These are phyloP conservation scores for Dromococcyx pavoninus DNA, from an alignment of 2,797 vertebrate species.

Conservation along the genomic window DNA sequence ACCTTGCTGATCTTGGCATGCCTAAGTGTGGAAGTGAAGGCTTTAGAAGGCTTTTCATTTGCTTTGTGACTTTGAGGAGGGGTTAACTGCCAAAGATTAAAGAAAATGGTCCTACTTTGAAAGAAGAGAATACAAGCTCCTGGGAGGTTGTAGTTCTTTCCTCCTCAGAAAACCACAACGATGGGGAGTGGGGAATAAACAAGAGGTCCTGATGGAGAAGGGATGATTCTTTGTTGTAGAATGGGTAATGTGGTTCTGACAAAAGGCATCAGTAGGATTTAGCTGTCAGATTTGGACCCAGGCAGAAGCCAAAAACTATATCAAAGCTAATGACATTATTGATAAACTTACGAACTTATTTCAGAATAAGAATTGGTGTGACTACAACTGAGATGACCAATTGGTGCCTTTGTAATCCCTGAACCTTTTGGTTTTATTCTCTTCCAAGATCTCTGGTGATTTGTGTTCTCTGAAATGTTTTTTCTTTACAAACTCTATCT, in stretches of 20 bases:
- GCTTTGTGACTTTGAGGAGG: background rate
- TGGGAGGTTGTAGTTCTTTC: background rate
- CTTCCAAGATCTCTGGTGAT: conserved; percentile 51
- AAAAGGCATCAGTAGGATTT: background rate
- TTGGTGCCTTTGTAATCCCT: conserved; percentile 44
- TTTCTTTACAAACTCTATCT: conserved; percentile 55
- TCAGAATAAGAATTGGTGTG: conserved; percentile 2
- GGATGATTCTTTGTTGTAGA: background rate
- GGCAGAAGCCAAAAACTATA: background rate
- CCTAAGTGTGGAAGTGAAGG: background rate
- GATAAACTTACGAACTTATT: conserved; percentile 10
- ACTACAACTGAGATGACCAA: conserved; percentile 29
- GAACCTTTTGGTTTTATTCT: conserved; percentile 23
- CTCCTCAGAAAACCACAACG: background rate
- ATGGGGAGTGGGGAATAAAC: background rate
- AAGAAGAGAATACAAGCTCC: background rate
- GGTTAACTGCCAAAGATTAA: background rate
- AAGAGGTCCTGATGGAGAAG: background rate
- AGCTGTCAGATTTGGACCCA: background rate
- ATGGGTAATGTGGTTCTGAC: background rate
- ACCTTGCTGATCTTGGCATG: background rate
- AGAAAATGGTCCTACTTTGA: background rate
- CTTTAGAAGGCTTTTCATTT: background rate
- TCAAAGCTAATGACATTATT: background rate
- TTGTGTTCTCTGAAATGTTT: conserved; percentile 63